Evolutionary conservation across 2,888 invertebrate genomes (phyloP).

Genomic region (Nasonia oneida): DNA sequence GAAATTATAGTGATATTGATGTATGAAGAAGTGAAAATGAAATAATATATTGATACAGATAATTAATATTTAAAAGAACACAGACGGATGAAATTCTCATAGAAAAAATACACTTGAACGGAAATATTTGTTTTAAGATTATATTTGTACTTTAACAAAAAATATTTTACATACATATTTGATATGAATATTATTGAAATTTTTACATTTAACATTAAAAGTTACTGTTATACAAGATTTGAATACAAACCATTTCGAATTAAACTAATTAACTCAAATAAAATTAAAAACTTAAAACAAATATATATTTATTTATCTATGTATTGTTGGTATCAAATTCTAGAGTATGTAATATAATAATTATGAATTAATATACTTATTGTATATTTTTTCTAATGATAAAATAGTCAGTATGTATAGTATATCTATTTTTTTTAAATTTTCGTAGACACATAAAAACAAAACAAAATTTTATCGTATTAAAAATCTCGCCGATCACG

Average conservation of each 20-base stretch:
- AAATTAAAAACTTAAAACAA: constrained; percentile 63
- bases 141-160: constrained; percentile 60
- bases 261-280: constrained; percentile 62
- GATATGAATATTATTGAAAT: constrained; percentile 55
- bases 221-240: constrained; percentile 58
- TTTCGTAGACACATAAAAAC: constrained; percentile 56
- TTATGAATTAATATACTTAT: constrained; percentile 50
- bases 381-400: constrained; percentile 59
- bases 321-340: constrained; percentile 58
- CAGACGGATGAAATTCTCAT: constrained; percentile 60
- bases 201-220: constrained; percentile 60
- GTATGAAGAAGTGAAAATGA: constrained; percentile 44
- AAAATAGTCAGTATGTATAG: constrained; percentile 48
- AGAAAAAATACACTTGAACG: constrained; percentile 55
- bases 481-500: constrained; percentile 47
- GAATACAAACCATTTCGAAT: constrained; percentile 54
- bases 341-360: constrained; percentile 55
- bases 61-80: constrained; percentile 53
- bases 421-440: constrained; percentile 47
- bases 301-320: constrained; percentile 59
- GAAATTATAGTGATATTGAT: constrained; percentile 49
- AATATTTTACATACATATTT: constrained; percentile 60
- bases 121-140: constrained; percentile 62
- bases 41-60: constrained; percentile 37
- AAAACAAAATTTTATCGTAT: constrained; percentile 53